Evolutionary conservation across 23 tunicate genomes (phyloP), one percentile per base, ranked within the genome.

Genomic region (Halocynthia aurantium): DNA sequence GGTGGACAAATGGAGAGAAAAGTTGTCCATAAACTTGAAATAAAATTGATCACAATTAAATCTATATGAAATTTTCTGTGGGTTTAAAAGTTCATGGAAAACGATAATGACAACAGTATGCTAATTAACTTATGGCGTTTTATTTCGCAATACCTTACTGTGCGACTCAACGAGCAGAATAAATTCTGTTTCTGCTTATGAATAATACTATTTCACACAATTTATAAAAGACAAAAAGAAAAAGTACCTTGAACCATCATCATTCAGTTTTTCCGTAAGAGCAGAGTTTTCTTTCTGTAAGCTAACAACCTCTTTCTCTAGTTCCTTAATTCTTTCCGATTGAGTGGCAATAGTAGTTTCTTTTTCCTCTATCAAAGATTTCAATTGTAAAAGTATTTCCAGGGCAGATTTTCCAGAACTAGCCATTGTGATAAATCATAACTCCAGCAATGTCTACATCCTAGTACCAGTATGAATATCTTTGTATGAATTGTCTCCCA

Each of bases 301-400:
- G n/a, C 69, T 51, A 7, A 49, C 55, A 53, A 76, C 82, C 62
- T 89, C 85, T 19, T 67, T 20, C 40, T 73, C 77, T 2, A 89
- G 83, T 53, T 56, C 62, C 55, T 74, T 70, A 21, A 89, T 89
- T 22, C 69, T 76, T 7, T 52, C 40, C 18, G 61, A 51, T 75
- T 89, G 96, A 56, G 63, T 61, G 9, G 76, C 71, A 13, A 89
- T 89, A 8, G 83, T 84, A 31, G 68, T 52, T 75, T 89, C 88
- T 70, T 89, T 88, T 69, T 89, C 96, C 22, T 84, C 82, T 69
- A 89, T 89, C 7, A 89, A 73, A 19, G 53, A 10, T 50, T 81
- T 80, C 53, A 89, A 55, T n/a, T 89, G 84, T 50, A 64, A 76
- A 50, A 89, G 76, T 50, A 89, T 68, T 7, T 74, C 73, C 64